Base-by-base conservation (phyloP, 2,888 invertebrate species). In the Papilio elwesi region DNA sequence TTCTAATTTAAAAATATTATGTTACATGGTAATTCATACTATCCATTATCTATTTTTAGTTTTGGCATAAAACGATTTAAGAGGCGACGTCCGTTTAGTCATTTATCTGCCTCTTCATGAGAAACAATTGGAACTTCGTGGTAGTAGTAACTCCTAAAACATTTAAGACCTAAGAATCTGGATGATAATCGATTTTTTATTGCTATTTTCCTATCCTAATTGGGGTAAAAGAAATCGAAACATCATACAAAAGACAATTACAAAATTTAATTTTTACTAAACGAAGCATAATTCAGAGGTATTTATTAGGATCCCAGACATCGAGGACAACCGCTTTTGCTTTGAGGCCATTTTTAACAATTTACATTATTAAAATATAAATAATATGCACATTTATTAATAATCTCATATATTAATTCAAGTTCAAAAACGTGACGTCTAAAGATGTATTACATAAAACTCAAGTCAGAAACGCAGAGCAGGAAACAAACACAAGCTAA, bases 271-370 rank as follows among this genome's bases (percentile, higher is more conserved):
- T 15, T 38, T 59, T 38, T 43, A 7, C n/a, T 57, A 57, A 55
- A 57, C 13, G 38, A 9, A 6, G 9, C 43, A 43, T 5, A 43
- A 43, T 43, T 59, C 13, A 15, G 43, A 38, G n/a, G 38, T 13
- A 38, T 38, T 59, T 62, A 10, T 62, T 43, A 57, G 43, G 15
- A 68, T 68, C 59, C 59, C 59, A 48, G 36, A 26, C 10, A 49
- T 43, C 69, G 49, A 69, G 69, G 69, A 69, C 69, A 52, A 15
- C 69, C 51, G 16, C 62, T 69, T 68, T 59, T 59, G 59, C 12
- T 59, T 52, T 48, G 43, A 69, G 62, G 62, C 62, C 62, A 62
- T 69, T 49, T 59, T 36, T 47, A 51, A 38, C 43, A 51, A 69
- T 51, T n/a, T 62, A 69, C 51, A 62, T 62, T 69, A 62, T 69